These are phyloP conservation scores for Sitophilus oryzae DNA, from an alignment of 1,140 invertebrate genomes.

Conservation along the genomic window DNA sequence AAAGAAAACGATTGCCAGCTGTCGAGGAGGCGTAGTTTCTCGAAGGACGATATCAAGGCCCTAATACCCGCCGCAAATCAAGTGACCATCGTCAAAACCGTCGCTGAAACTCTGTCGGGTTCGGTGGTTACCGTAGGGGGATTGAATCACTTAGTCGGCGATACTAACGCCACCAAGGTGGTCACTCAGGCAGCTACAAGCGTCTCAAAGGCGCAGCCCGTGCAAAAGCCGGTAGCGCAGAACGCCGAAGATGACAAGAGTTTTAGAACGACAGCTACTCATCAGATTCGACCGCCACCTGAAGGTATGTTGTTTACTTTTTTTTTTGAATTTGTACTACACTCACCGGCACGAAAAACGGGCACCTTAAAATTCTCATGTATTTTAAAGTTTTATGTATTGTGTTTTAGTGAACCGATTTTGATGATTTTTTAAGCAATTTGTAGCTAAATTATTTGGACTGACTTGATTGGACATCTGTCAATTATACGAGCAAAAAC, in stretches of 20 bases:
- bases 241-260: conserved; percentile 22
- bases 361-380: no score
- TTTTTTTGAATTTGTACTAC: neutral
- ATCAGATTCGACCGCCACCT: conserved; percentile 9
- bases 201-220: conserved; percentile 51
- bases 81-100: neutral
- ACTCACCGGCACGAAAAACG: no score
- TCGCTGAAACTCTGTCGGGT: no score
- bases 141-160: conserved; percentile 5
- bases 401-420: no score
- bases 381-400: no score
- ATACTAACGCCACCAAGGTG: conserved; percentile 2
- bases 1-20: conserved; percentile 16
- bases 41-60: conserved; percentile 12
- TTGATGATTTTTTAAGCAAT: no score
- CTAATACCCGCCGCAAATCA: neutral
- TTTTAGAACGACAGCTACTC: conserved; percentile 25
- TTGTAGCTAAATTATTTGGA: no score
- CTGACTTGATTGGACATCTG: neutral
- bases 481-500: no score
- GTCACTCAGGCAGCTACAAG: conserved; percentile 31
- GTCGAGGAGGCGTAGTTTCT: conserved; percentile 15
- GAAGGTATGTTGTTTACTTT: conserved; percentile 7
- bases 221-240: conserved; percentile 45
- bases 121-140: neutral